Percentiles rank a stretch among this genome's conserved stretches.
Evolutionary conservation across 1,140 invertebrate genomes (phyloP).

Genomic region (Idris sp.): DNA sequence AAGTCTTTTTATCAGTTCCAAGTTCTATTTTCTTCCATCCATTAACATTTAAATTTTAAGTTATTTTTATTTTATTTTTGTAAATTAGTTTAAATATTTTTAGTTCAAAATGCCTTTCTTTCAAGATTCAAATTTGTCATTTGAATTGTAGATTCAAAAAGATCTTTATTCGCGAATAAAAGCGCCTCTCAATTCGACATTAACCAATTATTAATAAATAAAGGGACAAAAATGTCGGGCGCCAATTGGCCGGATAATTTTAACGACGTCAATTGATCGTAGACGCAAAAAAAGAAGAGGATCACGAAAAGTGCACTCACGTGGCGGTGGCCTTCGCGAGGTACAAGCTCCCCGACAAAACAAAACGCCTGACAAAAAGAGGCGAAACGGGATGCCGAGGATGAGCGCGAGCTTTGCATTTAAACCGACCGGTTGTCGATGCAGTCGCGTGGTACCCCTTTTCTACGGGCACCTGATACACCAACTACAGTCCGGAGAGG

Average conservation of each 20-base stretch:
- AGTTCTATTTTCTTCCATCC: too few species aligned
- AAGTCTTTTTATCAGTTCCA: too few species aligned
- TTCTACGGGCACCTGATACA: conserved; percentile 68
- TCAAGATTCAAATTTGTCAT: too few species aligned
- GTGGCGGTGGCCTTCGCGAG: conserved; percentile 40
- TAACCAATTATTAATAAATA: conserved; percentile 35
- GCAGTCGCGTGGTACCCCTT: conserved; percentile 62
- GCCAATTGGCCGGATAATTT: conserved; percentile 44
- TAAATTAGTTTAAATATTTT: too few species aligned
- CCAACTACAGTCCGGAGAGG: conserved; percentile 21
- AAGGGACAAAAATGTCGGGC: conserved; percentile 25
- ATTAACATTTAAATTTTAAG: too few species aligned
- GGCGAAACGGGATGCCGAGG: conserved; percentile 49
- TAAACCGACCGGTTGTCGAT: conserved; percentile 64
- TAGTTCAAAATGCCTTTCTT: too few species aligned
- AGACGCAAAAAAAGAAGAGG: conserved; percentile 50
- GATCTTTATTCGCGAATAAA: conserved; percentile 18
- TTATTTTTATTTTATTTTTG: too few species aligned
- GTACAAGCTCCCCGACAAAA: conserved; percentile 34
- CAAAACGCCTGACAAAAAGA: conserved; percentile 57
- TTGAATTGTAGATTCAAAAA: too few species aligned
- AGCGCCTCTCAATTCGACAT: too few species aligned
- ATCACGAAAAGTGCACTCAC: conserved; percentile 55
- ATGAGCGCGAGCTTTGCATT: conserved; percentile 54
- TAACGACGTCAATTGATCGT: conserved; percentile 54